phyloP scores from a whole-genome alignment of 2,888 invertebrate species.

The Creontiades dilutus region DNA sequence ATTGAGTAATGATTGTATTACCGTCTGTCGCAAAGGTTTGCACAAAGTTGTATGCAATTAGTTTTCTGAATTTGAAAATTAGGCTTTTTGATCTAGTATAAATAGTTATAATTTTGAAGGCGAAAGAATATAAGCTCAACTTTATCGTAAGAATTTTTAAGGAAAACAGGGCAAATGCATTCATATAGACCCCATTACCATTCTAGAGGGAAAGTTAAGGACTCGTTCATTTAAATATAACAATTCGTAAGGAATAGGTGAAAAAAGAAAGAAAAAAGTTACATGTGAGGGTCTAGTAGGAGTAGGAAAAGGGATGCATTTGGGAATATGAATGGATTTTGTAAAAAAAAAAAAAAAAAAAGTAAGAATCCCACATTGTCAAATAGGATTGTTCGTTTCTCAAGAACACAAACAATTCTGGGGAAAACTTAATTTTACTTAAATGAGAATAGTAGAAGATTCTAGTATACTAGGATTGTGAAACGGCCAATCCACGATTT shows the following conservation, averaged over 20 bases:
- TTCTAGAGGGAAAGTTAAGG: background rate
- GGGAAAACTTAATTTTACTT: too few species aligned
- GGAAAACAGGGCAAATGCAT: slow-evolving; percentile 21
- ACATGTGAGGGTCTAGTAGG: background rate
- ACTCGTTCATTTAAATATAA: background rate
- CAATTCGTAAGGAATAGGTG: background rate
- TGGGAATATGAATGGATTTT: background rate
- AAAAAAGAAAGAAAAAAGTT: background rate
- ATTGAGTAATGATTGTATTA: slow-evolving; percentile 54
- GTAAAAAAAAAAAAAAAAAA: background rate
- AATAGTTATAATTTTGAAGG: slow-evolving; percentile 8
- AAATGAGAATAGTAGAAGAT: background rate
- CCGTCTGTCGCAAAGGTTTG: slow-evolving; percentile 66
- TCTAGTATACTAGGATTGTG: too few species aligned
- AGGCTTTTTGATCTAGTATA: background rate
- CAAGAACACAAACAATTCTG: background rate
- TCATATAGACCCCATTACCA: background rate
- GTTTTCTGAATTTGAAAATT: slow-evolving; percentile 29
- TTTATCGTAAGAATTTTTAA: slow-evolving; percentile 10
- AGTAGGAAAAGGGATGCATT: background rate
- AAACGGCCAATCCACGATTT: too few species aligned
- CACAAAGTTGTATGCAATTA: slow-evolving; percentile 54
- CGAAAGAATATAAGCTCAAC: slow-evolving; percentile 59
- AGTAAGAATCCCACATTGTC: background rate
- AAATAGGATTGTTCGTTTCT: background rate